phyloP scores from a whole-genome alignment of 2,888 invertebrate genomes.

The Yponomeuta malinellus region DNA sequence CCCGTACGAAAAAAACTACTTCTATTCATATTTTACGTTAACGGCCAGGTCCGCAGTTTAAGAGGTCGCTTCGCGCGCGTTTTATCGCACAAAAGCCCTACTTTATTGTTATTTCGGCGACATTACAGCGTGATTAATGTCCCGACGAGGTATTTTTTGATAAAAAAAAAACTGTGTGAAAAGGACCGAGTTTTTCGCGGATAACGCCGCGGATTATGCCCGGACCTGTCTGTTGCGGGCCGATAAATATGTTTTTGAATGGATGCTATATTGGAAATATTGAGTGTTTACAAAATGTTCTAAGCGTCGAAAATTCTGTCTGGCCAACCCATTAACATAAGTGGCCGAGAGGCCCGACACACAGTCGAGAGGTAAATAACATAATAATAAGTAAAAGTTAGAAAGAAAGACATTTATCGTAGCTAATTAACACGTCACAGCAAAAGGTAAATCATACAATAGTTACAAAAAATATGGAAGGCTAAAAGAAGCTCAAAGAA shows the following conservation, averaged over 20 bases:
- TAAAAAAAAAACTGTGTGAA: background rate
- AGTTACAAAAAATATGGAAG: no score
- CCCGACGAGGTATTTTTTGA: conserved; percentile 14
- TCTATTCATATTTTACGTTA: background rate
- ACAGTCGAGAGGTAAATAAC: no score
- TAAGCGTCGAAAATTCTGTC: no score
- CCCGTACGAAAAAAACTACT: no score
- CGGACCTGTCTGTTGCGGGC: background rate
- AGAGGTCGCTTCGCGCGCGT: background rate
- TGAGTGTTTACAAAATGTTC: background rate
- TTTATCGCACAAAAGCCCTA: background rate
- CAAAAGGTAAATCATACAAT: no score
- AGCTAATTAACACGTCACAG: no score
- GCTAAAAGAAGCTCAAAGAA: no score
- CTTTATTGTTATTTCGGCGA: conserved; percentile 14
- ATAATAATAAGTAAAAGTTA: no score
- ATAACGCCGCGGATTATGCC: background rate
- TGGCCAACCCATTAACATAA: no score
- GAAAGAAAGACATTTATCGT: no score
- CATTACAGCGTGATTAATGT: conserved; percentile 24
- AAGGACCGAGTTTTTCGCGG: background rate
- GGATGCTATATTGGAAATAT: background rate
- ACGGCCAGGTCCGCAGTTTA: background rate
- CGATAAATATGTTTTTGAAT: background rate
- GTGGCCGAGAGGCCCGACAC: no score